phyloP scores from a whole-genome alignment of 92 coral and sea anemone species.

The Actinernus sp. region DNA sequence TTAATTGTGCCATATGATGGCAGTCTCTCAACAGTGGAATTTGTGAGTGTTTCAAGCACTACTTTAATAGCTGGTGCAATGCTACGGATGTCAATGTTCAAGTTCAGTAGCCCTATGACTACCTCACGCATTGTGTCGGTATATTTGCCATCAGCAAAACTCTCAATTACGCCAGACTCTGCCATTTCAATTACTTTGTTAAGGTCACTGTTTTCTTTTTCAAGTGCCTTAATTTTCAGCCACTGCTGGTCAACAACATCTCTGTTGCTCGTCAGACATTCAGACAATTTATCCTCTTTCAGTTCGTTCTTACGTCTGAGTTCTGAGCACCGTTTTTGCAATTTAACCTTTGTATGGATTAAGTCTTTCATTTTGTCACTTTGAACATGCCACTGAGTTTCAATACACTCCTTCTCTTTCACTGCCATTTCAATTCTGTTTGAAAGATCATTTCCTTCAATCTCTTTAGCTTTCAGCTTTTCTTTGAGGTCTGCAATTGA shows the following conservation, averaged over 20 bases:
- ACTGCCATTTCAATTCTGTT: background rate
- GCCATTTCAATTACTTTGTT: background rate
- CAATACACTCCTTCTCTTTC: too few relatives aligned
- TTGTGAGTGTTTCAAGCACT: slow-evolving; percentile 9
- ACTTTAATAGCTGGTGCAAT: background rate
- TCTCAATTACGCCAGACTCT: background rate
- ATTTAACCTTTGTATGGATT: too few relatives aligned
- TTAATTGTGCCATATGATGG: slow-evolving; percentile 15
- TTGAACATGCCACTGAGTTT: too few relatives aligned
- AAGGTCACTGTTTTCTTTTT: background rate
- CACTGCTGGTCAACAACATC: background rate
- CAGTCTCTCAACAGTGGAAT: background rate
- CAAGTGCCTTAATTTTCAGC: background rate
- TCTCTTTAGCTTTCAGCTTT: slow-evolving; percentile 1
- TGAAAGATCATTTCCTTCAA: background rate
- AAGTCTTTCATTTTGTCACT: too few relatives aligned
- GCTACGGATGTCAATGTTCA: background rate
- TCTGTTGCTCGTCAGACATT: background rate
- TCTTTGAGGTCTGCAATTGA: background rate
- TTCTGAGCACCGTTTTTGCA: background rate
- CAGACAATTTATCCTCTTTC: background rate
- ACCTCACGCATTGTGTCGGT: background rate
- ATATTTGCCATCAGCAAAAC: background rate
- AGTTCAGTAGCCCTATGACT: background rate
- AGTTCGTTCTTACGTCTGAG: background rate